Evolutionary conservation across 2,113 vertebrate genomes (phyloP).

Genomic region (Paradoxurus hermaphroditus): DNA sequence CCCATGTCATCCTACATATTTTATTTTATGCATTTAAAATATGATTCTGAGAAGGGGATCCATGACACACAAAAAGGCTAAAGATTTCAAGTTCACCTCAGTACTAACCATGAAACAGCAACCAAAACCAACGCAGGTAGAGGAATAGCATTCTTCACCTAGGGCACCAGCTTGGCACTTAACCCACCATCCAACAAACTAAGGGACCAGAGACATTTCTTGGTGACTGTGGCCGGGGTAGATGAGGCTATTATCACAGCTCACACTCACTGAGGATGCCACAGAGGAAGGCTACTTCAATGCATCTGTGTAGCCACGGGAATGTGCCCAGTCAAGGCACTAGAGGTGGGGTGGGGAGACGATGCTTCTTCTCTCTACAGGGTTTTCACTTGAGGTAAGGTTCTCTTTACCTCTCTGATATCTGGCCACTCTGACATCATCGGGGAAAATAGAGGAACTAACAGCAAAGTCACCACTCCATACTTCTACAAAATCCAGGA

Average conservation of each 20-base stretch:
- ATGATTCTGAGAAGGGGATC: background rate
- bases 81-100: background rate
- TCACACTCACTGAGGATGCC: background rate
- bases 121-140: background rate
- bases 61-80: background rate
- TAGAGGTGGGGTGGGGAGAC: accelerated
- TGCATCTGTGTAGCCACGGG: background rate
- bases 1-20: background rate
- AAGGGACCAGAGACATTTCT: background rate
- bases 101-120: background rate
- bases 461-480: background rate
- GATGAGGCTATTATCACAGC: background rate
- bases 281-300: background rate
- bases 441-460: background rate
- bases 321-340: background rate
- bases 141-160: background rate
- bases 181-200: background rate
- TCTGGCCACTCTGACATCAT: background rate
- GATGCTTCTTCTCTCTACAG: background rate
- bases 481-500: background rate
- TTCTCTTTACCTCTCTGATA: background rate
- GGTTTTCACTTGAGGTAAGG: background rate
- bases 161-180: background rate
- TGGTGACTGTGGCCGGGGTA: background rate
- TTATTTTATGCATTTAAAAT: background rate